These are phyloP conservation scores for Armadillidium nasatum DNA, from an alignment of 1,140 invertebrate species.

Conservation along the genomic window DNA sequence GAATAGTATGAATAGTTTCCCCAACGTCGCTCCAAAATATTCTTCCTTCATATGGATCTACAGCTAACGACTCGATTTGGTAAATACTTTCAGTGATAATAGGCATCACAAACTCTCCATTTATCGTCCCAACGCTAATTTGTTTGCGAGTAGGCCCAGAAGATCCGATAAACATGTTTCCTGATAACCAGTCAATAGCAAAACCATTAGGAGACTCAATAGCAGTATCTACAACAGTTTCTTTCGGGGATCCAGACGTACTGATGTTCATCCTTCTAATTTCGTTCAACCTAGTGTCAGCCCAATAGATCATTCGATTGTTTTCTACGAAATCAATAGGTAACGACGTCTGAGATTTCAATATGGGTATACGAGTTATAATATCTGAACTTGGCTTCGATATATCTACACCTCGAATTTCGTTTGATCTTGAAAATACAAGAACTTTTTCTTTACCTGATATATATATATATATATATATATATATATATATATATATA, in stretches of 20 bases:
- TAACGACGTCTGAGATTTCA: constrained; percentile 58
- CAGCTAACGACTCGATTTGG: constrained; percentile 57
- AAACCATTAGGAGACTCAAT: constrained; percentile 56
- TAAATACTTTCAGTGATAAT: constrained; percentile 49
- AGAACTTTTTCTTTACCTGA: constrained; percentile 41
- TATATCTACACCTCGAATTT: constrained; percentile 77
- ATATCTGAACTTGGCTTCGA: constrained; percentile 67
- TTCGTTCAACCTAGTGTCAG: constrained; percentile 63
- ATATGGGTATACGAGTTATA: constrained; percentile 61
- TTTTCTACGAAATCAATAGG: constrained; percentile 65
- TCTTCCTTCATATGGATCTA: constrained; percentile 63
- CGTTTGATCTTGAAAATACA: constrained; percentile 52
- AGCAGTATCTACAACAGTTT: constrained; percentile 70
- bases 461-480: constrained; percentile 21
- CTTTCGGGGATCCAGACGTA: constrained; percentile 61
- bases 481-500: background rate
- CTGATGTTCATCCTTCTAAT: constrained; percentile 60
- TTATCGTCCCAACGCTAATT: constrained; percentile 64
- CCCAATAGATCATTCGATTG: constrained; percentile 69
- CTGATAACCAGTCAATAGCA: constrained; percentile 70
- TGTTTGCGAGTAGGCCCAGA: constrained; percentile 48
- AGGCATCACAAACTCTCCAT: constrained; percentile 64
- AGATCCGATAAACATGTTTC: constrained; percentile 40
- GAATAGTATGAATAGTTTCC: constrained; percentile 54
- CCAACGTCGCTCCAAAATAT: constrained; percentile 58